Conservation (phyloP, 2,888 invertebrate species). For the Cosmorhoe ocellata region DNA sequence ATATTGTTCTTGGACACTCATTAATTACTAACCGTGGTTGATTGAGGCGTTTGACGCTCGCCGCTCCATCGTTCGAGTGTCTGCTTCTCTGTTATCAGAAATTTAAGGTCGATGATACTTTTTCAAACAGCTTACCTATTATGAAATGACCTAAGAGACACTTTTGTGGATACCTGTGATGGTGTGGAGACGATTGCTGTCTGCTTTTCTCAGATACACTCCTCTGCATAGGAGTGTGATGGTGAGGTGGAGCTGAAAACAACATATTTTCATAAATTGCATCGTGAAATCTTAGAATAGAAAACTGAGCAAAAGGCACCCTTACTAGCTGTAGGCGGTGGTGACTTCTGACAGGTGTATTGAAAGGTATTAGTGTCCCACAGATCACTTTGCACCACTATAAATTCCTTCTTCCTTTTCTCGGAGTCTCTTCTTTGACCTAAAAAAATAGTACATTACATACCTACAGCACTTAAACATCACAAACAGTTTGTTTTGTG, state of each 20-base stretch:
- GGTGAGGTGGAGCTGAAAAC: conserved; percentile 48
- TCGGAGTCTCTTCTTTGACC: conserved; percentile 78
- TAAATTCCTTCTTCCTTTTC: conserved; percentile 81
- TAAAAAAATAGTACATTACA: conserved; percentile 35
- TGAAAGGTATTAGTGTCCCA: conserved; percentile 86
- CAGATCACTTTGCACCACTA: conserved; percentile 85
- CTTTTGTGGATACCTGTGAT: conserved; percentile 64
- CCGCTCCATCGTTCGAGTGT: conserved; percentile 67
- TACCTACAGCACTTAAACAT: too few species aligned
- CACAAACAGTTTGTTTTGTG: too few species aligned
- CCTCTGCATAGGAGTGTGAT: conserved; percentile 82
- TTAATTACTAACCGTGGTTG: conserved; percentile 59
- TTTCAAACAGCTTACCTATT: too few species aligned
- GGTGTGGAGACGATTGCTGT: conserved; percentile 78
- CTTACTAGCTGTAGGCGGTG: conserved; percentile 51
- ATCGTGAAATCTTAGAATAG: too few species aligned
- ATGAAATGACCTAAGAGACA: too few species aligned
- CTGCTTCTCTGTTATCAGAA: conserved; percentile 66
- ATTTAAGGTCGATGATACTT: neutral
- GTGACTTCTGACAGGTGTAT: conserved; percentile 75
- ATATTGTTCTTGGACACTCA: conserved; percentile 16
- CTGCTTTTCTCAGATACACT: conserved; percentile 85
- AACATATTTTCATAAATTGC: too few species aligned
- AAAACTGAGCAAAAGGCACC: too few species aligned
- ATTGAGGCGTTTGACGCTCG: conserved; percentile 76